These are phyloP conservation scores for Onychorhynchus coronatus DNA, from an alignment of 2,113 vertebrate species.

Conservation along the genomic window DNA sequence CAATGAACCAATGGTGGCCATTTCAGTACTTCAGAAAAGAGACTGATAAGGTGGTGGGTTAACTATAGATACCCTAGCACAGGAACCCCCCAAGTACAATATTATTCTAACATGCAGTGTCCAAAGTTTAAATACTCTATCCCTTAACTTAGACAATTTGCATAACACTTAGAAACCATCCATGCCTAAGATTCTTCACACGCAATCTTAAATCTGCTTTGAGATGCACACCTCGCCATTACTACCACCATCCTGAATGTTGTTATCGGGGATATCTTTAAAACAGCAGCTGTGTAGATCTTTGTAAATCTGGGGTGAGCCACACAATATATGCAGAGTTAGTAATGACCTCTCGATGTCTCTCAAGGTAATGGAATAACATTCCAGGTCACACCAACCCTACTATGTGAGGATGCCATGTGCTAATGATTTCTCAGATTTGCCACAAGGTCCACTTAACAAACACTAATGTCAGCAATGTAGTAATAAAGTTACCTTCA, in stretches of 20 bases:
- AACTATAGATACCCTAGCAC: neutral
- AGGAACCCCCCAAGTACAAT: neutral
- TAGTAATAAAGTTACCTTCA: constrained; percentile 81
- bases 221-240: neutral
- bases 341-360: neutral
- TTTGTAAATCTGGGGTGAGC: neutral
- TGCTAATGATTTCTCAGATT: neutral
- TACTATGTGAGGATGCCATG: neutral
- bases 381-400: neutral
- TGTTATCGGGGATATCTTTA: neutral
- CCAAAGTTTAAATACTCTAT: neutral
- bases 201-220: neutral
- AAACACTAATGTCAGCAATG: neutral
- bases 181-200: neutral
- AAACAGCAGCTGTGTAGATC: neutral
- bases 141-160: neutral
- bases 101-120: neutral
- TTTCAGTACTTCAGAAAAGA: neutral
- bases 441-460: neutral
- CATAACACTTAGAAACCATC: neutral
- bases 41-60: neutral
- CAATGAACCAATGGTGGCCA: neutral
- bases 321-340: neutral
- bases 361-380: neutral
- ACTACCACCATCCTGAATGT: neutral